These are phyloP conservation scores for Spodoptera littoralis DNA, from an alignment of 2,888 invertebrate genomes.

Conservation along the genomic window DNA sequence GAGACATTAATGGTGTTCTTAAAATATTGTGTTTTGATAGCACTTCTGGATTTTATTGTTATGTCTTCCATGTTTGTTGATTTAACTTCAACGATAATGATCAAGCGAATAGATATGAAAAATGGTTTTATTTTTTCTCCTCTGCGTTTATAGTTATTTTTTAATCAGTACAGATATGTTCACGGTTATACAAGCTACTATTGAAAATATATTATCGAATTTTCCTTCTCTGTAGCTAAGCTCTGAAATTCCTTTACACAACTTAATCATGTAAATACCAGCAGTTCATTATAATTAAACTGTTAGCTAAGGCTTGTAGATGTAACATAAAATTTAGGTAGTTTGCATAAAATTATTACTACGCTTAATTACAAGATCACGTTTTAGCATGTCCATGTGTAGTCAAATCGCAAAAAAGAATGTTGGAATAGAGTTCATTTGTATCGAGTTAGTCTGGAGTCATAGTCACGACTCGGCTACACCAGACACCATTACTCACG, in stretches of 20 bases:
- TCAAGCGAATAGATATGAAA: neutral
- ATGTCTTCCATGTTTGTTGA: slow-evolving; percentile 24
- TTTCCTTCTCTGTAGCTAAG: too few relatives aligned
- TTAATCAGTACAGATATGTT: too few relatives aligned
- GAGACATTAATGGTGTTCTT: slow-evolving; percentile 49
- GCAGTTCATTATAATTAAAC: slow-evolving; percentile 9
- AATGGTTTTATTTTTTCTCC: too few relatives aligned
- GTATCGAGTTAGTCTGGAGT: slow-evolving; percentile 68
- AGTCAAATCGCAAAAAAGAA: slow-evolving; percentile 37
- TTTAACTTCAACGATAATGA: slow-evolving; percentile 3
- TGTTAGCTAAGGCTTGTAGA: slow-evolving; percentile 1
- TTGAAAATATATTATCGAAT: too few relatives aligned
- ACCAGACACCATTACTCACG: slow-evolving; percentile 72
- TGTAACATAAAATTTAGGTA: slow-evolving; percentile 28
- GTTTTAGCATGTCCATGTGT: slow-evolving; percentile 42
- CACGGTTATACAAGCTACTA: too few relatives aligned
- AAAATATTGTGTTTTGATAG: slow-evolving; percentile 52
- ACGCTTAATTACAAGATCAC: slow-evolving; percentile 40
- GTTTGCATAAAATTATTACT: slow-evolving; percentile 42
- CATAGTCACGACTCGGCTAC: slow-evolving; percentile 72
- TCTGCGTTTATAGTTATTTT: too few relatives aligned
- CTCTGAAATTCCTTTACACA: neutral
- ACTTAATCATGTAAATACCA: slow-evolving; percentile 1
- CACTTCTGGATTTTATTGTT: slow-evolving; percentile 28
- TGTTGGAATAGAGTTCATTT: slow-evolving; percentile 61